Evolutionary conservation across 2,113 vertebrate genomes (phyloP).

Genomic region (Callionymus lyra): DNA sequence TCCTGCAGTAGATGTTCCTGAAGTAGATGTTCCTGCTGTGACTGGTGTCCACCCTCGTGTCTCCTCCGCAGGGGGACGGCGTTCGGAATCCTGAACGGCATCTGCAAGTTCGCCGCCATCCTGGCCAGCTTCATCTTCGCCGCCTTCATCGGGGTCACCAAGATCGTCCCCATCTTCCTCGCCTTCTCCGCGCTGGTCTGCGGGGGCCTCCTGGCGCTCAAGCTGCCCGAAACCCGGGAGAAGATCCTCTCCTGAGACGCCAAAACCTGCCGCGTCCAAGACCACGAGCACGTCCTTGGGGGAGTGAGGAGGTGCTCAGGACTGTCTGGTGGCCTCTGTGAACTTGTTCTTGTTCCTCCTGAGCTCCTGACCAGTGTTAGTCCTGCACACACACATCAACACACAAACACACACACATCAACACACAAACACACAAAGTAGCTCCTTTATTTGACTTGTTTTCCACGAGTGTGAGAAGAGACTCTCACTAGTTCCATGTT

Average conservation of each 20-base stretch:
- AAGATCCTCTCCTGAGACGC: constrained; percentile 83
- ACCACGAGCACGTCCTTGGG: constrained; percentile 13
- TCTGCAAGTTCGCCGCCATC: constrained; percentile 88
- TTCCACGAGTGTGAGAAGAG: too few species aligned
- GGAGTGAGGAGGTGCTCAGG: background rate
- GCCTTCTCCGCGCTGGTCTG: constrained; percentile 85
- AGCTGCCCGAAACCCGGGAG: constrained; percentile 90
- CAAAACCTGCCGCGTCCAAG: constrained; percentile 40
- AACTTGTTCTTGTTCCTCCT: constrained; percentile 33
- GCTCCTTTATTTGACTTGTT: too few species aligned
- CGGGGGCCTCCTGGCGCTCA: constrained; percentile 83
- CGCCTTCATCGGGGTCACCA: constrained; percentile 88
- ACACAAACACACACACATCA: background rate
- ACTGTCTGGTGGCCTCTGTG: constrained; percentile 43
- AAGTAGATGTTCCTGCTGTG: too few species aligned
- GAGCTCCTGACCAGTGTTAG: constrained; percentile 37
- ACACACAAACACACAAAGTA: too few species aligned
- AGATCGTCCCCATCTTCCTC: constrained; percentile 90
- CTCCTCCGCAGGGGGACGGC: constrained; percentile 77
- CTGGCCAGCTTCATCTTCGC: constrained; percentile 92
- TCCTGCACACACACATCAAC: constrained; percentile 15
- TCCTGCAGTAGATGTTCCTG: too few species aligned
- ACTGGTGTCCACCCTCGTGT: too few species aligned
- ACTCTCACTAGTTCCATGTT: too few species aligned
- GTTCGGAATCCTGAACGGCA: constrained; percentile 87